Evolutionary conservation across 1,140 invertebrate species (phyloP).

Genomic region (Pristionchus pacificus): DNA sequence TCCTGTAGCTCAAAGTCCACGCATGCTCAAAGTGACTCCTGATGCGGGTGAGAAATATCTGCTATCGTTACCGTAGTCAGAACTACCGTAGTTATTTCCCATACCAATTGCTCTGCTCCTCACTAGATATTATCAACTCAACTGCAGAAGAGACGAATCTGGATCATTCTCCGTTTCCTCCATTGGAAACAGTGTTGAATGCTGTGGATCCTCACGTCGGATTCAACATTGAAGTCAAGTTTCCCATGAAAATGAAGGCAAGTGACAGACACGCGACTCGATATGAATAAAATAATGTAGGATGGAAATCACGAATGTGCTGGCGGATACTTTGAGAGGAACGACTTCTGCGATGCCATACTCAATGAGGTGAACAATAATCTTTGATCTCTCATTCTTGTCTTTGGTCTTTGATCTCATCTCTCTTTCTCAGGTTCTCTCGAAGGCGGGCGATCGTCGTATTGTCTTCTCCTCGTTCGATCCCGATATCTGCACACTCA

Average conservation of each 20-base stretch:
- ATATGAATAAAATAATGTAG: constrained; percentile 5
- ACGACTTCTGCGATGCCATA: constrained; percentile 41
- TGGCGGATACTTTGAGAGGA: constrained; percentile 38
- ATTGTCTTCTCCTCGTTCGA: constrained; percentile 58
- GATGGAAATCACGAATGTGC: constrained; percentile 37
- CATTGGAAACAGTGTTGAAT: constrained; percentile 30
- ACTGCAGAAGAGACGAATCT: constrained; percentile 10
- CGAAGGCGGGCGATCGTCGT: constrained; percentile 42
- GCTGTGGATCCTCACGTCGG: constrained; percentile 31
- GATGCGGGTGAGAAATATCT: constrained; percentile 6
- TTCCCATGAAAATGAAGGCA: constrained; percentile 31
- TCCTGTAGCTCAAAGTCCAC: not conserved
- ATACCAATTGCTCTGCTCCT: not conserved
- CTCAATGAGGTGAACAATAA: constrained; percentile 16
- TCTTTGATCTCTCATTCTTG: not conserved
- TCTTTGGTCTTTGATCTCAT: not conserved
- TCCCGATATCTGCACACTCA: constrained; percentile 57
- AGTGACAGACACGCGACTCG: not conserved
- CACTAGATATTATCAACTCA: constrained; percentile 8
- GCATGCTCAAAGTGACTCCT: not conserved
- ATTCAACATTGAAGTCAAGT: constrained; percentile 44
- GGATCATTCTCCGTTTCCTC: constrained; percentile 36
- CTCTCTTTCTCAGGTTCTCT: constrained; percentile 1
- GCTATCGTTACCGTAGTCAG: constrained; percentile 6
- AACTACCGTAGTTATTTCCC: not conserved